Conservation (phyloP, 2,113 vertebrate genomes). For the Aspiorhynchus laticeps region DNA sequence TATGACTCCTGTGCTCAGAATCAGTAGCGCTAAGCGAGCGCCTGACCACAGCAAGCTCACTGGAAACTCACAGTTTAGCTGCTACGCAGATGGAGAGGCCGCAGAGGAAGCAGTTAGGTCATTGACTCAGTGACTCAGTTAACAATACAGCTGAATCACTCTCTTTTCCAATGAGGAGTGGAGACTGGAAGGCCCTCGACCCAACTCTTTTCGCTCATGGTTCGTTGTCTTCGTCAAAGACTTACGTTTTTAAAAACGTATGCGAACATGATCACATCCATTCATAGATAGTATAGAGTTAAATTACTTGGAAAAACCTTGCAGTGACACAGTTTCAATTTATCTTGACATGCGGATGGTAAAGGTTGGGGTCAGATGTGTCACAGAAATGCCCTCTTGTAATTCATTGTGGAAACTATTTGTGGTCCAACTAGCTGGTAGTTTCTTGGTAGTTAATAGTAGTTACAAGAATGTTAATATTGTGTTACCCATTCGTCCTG, state of each 20-base stretch:
- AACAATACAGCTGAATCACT: constrained; percentile 6
- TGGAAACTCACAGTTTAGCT: constrained; percentile 48
- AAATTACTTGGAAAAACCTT: neutral
- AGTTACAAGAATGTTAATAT: neutral
- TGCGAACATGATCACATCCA: neutral
- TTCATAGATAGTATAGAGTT: neutral
- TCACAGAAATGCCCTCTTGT: constrained; percentile 1
- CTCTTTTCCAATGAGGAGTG: constrained; percentile 7
- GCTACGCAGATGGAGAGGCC: constrained; percentile 28
- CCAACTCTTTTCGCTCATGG: neutral
- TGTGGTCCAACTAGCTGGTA: neutral
- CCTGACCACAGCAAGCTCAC: constrained; percentile 48
- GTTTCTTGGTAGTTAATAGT: neutral
- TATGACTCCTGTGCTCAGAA: constrained; percentile 28
- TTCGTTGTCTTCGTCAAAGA: neutral
- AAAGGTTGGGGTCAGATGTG: neutral
- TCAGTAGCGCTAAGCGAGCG: neutral
- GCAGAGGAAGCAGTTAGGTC: constrained; percentile 44
- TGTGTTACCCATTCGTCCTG: neutral
- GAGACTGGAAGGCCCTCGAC: neutral
- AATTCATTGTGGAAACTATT: constrained; percentile 1
- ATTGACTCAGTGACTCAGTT: constrained; percentile 40
- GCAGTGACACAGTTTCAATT: neutral
- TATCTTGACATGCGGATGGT: neutral
- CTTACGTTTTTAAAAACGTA: neutral